Percentiles rank a stretch among this genome's conserved stretches.
phyloP scores from a whole-genome alignment of 1,140 invertebrate species.

The Melanaphis sacchari region DNA sequence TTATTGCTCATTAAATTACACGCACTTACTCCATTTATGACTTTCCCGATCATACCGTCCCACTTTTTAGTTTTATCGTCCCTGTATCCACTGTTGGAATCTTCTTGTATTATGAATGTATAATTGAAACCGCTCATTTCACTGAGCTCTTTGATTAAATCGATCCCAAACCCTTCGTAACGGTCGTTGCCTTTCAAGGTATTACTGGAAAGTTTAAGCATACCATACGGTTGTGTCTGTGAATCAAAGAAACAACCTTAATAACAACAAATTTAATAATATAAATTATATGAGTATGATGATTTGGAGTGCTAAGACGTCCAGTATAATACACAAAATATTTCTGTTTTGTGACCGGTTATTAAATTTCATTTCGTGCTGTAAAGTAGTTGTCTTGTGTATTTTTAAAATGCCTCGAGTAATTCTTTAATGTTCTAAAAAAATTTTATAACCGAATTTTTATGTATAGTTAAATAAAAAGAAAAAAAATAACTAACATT shows the following conservation, averaged over 20 bases:
- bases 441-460: no score
- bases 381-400: neutral
- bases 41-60: constrained; percentile 87
- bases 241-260: constrained; percentile 58
- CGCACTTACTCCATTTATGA: constrained; percentile 74
- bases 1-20: neutral
- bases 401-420: no score
- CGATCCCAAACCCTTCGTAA: constrained; percentile 82
- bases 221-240: constrained; percentile 84
- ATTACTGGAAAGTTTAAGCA: constrained; percentile 78
- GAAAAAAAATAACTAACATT: neutral
- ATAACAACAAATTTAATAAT: neutral
- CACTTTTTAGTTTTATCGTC: constrained; percentile 71
- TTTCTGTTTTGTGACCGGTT: neutral
- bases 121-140: constrained; percentile 86
- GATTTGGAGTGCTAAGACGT: neutral
- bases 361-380: neutral
- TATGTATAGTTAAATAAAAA: no score
- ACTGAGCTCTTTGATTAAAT: constrained; percentile 79
- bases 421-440: no score
- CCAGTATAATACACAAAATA: neutral
- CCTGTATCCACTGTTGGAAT: constrained; percentile 75
- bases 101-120: constrained; percentile 78
- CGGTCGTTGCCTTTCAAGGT: constrained; percentile 80
- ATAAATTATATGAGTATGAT: neutral